Evolutionary conservation across 2,797 vertebrate species (phyloP), one percentile per base, ranked within the genome.

Genomic region (Anomalospiza imberbis): DNA sequence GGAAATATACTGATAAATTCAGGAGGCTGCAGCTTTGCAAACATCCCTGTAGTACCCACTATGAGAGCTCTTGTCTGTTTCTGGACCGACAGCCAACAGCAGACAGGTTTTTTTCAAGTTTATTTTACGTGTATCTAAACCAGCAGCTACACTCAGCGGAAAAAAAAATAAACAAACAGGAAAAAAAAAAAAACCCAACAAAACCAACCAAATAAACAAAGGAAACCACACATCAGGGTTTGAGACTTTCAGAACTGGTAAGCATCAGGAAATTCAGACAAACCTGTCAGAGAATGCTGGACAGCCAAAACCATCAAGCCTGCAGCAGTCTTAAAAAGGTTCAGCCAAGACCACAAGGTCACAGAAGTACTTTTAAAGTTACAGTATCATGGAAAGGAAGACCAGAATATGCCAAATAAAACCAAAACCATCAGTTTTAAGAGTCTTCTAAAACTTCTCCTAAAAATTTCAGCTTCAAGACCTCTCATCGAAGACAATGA

Each of bases 401-500:
- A 54, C 6, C 36, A 67, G 31, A 78, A 62, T 29, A 73, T 7
- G 45, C 9, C 68, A 82, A 86, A 78, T 51, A 66, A 72, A 84
- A 16, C 36, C 3, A 32, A 84, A 76, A 76, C 0, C 7, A 68
- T 60, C 8, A 14, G 13, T 55, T 74, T 31, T 54, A 75, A 54
- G 12, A 50, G 34, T 67, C 75, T 91, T 44, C 85, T 42, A 63
- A 74, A 88, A 60, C 9, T 10, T 31, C 3, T 3, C 12, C 60
- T 63, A 76, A 57, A 89, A 48, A 34, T 70, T 81, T 65, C 38
- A 77, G 12, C 67, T 68, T 58, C 31, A 82, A 77, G 58, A 75
- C 28, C 10, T 73, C 6, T 2, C 15, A 21, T n/a, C 0, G 0
- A 91, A 65, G 24, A 51, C 31, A 45, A n/a, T 13, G n/a, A 77